Evolutionary conservation across 2,797 vertebrate species (phyloP), one percentile per base, ranked within the genome.

Genomic region (Xenopus petersii): DNA sequence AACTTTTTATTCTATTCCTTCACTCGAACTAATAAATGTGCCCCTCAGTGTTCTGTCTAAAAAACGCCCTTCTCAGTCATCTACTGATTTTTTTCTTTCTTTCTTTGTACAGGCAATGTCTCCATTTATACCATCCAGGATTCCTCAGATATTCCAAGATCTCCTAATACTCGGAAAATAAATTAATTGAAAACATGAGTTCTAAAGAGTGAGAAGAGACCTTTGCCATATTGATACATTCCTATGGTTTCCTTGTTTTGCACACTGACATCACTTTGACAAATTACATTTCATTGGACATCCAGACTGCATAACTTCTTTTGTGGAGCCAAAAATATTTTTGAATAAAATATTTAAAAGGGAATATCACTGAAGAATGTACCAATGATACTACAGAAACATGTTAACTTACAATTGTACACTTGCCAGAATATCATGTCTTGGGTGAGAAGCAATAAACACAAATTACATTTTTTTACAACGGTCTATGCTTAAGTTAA

Each of bases 361-460:
- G 15, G 15, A 51, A 51, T 15, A 11, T 11, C 15, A 51, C 15
- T 11, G 3, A 51, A 15, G 49, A 51, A 51, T 2, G 10, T 51
- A 3, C 15, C 49, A 36, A 36, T 51, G 10, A 11, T 3, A 15
- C 49, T 51, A 51, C 0, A 2, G 21, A 2, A 51, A 51, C 49
- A 3, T 51, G 49, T n/a, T 4, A 42, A 36, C 33, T 6, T 6
- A 75, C 10, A 62, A 3, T 10, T 62, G 56, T 60, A 51, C 33
- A 54, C 55, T 62, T 75, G 48, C 51, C 58, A 55, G 11, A 10
- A 5, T 47, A 33, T 10, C 64, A 51, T 8, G 11, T n/a, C 11
- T 58, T 54, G 16, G 24, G 65, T 21, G 55, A 61, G n/a, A 67
- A 63, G 48, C 59, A 69, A 75, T 75, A 69, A 68, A 75, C 42